Conservation (phyloP, 1,140 invertebrate genomes). For the Chelonus insularis region DNA sequence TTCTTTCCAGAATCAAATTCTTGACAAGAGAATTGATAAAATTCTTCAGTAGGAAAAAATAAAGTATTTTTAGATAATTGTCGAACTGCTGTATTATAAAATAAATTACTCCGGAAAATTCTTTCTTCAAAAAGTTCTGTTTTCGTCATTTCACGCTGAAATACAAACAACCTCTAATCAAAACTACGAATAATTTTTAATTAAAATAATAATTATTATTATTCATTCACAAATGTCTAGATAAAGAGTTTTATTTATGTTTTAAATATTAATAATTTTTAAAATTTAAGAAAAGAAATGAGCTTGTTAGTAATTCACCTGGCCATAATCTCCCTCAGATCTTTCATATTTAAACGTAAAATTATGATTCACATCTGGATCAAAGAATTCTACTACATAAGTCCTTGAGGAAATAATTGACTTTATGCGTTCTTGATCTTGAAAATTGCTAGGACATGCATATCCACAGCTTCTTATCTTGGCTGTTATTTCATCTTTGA, state of each 20-base stretch:
- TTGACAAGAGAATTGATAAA: conserved; percentile 45
- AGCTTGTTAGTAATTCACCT: conserved; percentile 32
- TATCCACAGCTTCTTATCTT: conserved; percentile 58
- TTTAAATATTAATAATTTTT: too few species aligned
- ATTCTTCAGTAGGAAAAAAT: conserved; percentile 64
- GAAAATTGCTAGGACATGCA: conserved; percentile 60
- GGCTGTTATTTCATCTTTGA: conserved; percentile 37
- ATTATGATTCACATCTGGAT: conserved; percentile 51
- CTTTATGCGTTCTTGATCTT: conserved; percentile 54
- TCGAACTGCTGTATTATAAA: conserved; percentile 63
- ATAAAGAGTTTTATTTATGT: too few species aligned
- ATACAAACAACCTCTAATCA: too few species aligned
- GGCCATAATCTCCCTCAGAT: conserved; percentile 40
- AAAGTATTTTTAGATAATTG: conserved; percentile 61
- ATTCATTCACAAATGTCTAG: too few species aligned
- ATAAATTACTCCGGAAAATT: conserved; percentile 63
- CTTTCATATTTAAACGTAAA: conserved; percentile 52
- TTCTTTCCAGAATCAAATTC: conserved; percentile 10
- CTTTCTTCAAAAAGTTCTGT: conserved; percentile 59
- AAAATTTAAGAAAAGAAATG: not conserved
- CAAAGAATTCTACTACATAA: conserved; percentile 63
- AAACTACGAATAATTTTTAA: too few species aligned
- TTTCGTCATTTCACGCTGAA: conserved; percentile 37
- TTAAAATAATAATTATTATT: too few species aligned
- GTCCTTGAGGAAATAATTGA: conserved; percentile 57